Percentiles rank a stretch among this genome's conserved stretches.
Conservation (phyloP, 2,888 invertebrate genomes). For the Raillietiella orientalis region DNA sequence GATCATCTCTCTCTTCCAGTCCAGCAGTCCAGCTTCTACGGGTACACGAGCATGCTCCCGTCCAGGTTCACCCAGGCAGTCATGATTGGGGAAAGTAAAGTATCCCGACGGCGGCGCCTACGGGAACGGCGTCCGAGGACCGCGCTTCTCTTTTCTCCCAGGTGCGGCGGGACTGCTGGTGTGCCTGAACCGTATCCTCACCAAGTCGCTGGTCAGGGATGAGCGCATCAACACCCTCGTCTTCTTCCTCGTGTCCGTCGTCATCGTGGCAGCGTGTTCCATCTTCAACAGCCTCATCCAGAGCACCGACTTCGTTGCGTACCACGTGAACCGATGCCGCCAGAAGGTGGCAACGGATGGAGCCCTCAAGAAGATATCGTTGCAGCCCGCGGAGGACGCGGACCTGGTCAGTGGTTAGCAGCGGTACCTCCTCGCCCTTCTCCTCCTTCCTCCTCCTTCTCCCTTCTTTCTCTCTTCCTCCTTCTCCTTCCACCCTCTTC, state of each 20-base stretch:
- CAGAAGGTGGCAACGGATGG: slow-evolving; percentile 12
- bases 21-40: slow-evolving; percentile 78
- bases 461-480: no score
- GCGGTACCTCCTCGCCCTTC: no score
- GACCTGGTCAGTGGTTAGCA: slow-evolving; percentile 26
- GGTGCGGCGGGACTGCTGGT: slow-evolving; percentile 62
- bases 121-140: not conserved
- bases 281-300: slow-evolving; percentile 40
- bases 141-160: slow-evolving; percentile 12
- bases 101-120: slow-evolving; percentile 12
- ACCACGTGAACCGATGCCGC: slow-evolving; percentile 38
- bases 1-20: slow-evolving; percentile 18
- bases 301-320: slow-evolving; percentile 45
- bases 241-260: slow-evolving; percentile 49
- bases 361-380: slow-evolving; percentile 27
- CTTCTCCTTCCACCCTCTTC: no score
- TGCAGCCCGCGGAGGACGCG: slow-evolving; percentile 55
- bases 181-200: slow-evolving; percentile 46
- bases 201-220: slow-evolving; percentile 40
- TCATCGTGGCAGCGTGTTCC: slow-evolving; percentile 39
- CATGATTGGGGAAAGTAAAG: slow-evolving; percentile 79
- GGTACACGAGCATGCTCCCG: slow-evolving; percentile 69
- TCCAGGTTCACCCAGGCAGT: slow-evolving; percentile 68
- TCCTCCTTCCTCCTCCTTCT: no score
- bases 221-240: slow-evolving; percentile 48